Percentiles rank a stretch among this genome's conserved stretches.
Evolutionary conservation across 2,113 vertebrate species (phyloP).

Genomic region (Hassar affinis): DNA sequence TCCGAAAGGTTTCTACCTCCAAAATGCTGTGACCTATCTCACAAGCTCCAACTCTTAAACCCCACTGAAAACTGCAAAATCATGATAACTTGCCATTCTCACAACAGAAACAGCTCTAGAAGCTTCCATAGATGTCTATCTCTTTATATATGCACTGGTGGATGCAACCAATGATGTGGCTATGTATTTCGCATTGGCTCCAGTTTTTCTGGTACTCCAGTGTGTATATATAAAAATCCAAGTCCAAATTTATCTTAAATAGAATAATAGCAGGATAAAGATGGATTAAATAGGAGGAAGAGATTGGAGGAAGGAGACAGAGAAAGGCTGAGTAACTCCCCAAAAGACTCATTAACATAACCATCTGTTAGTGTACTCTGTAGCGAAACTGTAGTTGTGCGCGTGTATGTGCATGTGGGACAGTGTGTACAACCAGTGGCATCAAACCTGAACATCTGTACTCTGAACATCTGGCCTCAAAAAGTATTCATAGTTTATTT

Average conservation of each 20-base stretch:
- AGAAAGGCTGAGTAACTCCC: slow-evolving; percentile 15
- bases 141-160: too few species aligned
- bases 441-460: slow-evolving; percentile 16
- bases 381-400: not conserved
- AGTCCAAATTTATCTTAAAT: not conserved
- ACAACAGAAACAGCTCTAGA: too few species aligned
- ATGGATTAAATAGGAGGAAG: slow-evolving; percentile 5
- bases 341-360: slow-evolving; percentile 24
- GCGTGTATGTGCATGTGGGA: too few species aligned
- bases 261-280: not conserved
- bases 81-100: too few species aligned
- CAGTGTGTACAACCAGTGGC: slow-evolving; percentile 6
- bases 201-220: too few species aligned
- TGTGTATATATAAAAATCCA: not conserved
- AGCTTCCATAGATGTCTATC: too few species aligned
- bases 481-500: slow-evolving; percentile 5
- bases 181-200: too few species aligned
- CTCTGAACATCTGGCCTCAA: not conserved
- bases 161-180: too few species aligned
- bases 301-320: not conserved
- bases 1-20: too few species aligned
- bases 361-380: slow-evolving; percentile 24
- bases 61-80: too few species aligned
- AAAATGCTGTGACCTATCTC: too few species aligned
- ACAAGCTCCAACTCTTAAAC: too few species aligned